Conservation (phyloP, 2,888 invertebrate species). For the Poecilus cupreus region DNA sequence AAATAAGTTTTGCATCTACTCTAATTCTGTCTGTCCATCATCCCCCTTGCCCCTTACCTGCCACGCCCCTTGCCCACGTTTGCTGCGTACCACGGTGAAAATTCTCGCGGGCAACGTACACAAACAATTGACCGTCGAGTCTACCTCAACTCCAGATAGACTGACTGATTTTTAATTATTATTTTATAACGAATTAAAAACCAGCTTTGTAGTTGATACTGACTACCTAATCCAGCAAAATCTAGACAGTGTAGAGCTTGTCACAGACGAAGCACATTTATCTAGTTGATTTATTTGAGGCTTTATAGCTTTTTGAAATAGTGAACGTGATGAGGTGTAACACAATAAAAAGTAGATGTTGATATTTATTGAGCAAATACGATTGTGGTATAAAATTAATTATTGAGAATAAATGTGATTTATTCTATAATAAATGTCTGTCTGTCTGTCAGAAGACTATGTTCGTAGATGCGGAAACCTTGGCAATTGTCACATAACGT, state of each 20-base stretch:
- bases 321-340: not conserved
- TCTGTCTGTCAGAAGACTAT: not conserved
- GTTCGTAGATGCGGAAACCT: not conserved
- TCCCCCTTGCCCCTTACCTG: not conserved
- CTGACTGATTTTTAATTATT: slow-evolving; percentile 43
- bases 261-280: not conserved
- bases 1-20: slow-evolving; percentile 38
- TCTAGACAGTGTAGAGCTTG: slow-evolving; percentile 4
- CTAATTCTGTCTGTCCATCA: slow-evolving; percentile 10
- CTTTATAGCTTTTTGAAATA: not conserved
- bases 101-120: not conserved
- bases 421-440: slow-evolving; percentile 14
- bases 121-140: not conserved
- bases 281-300: not conserved
- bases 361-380: not conserved
- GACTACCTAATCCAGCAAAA: slow-evolving; percentile 15
- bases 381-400: slow-evolving; percentile 8
- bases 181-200: slow-evolving; percentile 41
- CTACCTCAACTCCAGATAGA: not conserved
- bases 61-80: not conserved
- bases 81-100: slow-evolving; percentile 32
- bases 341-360: not conserved
- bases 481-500: slow-evolving; percentile 10
- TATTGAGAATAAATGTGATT: slow-evolving; percentile 27
- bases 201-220: not conserved